A percentile compares a stretch with the other conserved stretches of the same genome.
phyloP scores from a whole-genome alignment of 2,113 vertebrate species.

The Thymallus thymallus region DNA sequence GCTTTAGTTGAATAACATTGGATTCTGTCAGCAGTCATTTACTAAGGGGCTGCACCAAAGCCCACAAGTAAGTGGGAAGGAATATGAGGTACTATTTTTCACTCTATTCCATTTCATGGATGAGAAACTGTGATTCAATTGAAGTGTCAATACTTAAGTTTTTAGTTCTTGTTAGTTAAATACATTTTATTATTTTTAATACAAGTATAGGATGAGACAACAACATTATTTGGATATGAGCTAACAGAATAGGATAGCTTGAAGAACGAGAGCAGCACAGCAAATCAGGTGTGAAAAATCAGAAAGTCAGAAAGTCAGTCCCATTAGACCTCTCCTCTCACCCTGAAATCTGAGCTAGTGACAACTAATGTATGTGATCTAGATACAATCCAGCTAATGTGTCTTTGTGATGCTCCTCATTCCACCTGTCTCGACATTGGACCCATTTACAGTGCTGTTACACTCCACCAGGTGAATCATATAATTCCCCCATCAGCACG shows the following conservation, averaged over 20 bases:
- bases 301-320: neutral
- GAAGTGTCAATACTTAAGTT: neutral
- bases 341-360: neutral
- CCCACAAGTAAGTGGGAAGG: neutral
- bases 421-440: constrained; percentile 15
- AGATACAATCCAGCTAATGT: neutral
- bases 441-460: constrained; percentile 36
- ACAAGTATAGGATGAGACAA: no score
- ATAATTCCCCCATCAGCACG: constrained; percentile 56
- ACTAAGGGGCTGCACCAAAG: neutral
- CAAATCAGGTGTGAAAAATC: neutral
- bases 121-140: neutral
- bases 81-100: no score
- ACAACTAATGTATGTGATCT: neutral
- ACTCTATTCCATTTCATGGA: neutral
- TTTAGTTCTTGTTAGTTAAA: neutral
- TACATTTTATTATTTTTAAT: neutral
- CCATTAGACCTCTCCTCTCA: neutral
- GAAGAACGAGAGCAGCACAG: neutral
- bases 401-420: constrained; percentile 11
- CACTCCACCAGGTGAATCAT: constrained; percentile 53
- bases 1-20: no score
- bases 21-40: no score
- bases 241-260: no score
- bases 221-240: no score